Evolutionary conservation across 2,797 vertebrate species (phyloP), one percentile per base, ranked within the genome.

Genomic region (Pangasius djambal): DNA sequence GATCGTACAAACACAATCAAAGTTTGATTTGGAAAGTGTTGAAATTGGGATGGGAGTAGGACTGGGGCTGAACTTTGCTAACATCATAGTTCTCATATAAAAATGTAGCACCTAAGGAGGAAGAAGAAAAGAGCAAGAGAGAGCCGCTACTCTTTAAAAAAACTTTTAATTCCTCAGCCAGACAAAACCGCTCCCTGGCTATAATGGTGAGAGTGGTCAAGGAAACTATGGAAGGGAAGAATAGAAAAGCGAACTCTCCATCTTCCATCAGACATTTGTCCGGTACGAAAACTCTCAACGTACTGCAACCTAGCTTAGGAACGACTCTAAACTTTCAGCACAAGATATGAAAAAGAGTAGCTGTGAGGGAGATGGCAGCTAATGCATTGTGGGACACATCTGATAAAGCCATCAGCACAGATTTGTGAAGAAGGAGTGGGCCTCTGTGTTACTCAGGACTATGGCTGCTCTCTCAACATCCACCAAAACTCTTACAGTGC

Each of bases 1-100:
- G 90, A 92, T 92, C 93, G 92, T 92, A 92, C 95, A 95, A 95
- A 95, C 94, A 95, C 92, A 95, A 95, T 95, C 95, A 95, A 92
- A 69, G 50, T 93, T 75, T 85, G 50, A 88, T 85, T 91, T 90
- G 88, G 88, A 90, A 95, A 92, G 87, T 78, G 88, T 88, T 88
- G 82, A 61, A 82, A 37, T 82, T 61, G 18, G 9, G 31, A 82
- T 82, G 31, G 52, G 28, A 77, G 44, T 16, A 10, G 28, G 28
- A 78, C 48, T 18, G 28, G 75, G 55, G 40, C 34, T 40, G 55
- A 59, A 25, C 50, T 37, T 59, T 81, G 59, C 1, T 37, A 81
- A 59, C 52, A 59, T 83, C 81, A 65, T n/a, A 16, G 13, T 48
- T 65, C 22, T 48, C 37, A 44, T 63, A 44, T 83, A n/a, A 65